Percentiles rank a stretch among this genome's conserved stretches.
phyloP scores from a whole-genome alignment of 2,888 invertebrate species.

The Cylindroiulus punctatus region DNA sequence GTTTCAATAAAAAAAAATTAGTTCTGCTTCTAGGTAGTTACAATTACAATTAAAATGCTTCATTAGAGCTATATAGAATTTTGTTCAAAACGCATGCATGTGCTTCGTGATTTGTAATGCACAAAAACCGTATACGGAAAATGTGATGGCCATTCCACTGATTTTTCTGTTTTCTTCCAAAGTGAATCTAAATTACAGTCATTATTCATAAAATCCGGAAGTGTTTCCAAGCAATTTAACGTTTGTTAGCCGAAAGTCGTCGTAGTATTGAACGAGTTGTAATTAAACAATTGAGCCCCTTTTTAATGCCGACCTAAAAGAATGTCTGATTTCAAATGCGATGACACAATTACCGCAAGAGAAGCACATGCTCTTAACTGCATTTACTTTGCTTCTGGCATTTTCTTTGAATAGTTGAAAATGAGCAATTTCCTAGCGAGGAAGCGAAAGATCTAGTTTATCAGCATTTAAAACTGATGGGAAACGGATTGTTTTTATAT shows the following conservation, averaged over 20 bases:
- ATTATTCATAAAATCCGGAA: slow-evolving; percentile 28
- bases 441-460: background rate
- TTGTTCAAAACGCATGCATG: too few species aligned
- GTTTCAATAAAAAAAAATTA: background rate
- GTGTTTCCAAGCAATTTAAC: background rate
- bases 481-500: background rate
- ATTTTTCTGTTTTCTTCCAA: background rate
- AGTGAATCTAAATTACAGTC: background rate
- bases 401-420: background rate
- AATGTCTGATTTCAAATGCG: background rate
- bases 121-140: too few species aligned
- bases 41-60: background rate
- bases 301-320: slow-evolving; percentile 37
- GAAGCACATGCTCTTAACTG: background rate
- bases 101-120: too few species aligned
- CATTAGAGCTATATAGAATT: background rate
- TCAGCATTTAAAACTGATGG: slow-evolving; percentile 14
- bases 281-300: background rate
- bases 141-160: background rate
- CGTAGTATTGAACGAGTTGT: background rate
- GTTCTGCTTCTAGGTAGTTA: background rate
- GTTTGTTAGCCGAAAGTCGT: background rate
- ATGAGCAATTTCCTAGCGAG: background rate
- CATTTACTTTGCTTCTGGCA: background rate
- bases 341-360: background rate